Conservation (phyloP, 1,140 invertebrate species). For the Halesus radiatus region DNA sequence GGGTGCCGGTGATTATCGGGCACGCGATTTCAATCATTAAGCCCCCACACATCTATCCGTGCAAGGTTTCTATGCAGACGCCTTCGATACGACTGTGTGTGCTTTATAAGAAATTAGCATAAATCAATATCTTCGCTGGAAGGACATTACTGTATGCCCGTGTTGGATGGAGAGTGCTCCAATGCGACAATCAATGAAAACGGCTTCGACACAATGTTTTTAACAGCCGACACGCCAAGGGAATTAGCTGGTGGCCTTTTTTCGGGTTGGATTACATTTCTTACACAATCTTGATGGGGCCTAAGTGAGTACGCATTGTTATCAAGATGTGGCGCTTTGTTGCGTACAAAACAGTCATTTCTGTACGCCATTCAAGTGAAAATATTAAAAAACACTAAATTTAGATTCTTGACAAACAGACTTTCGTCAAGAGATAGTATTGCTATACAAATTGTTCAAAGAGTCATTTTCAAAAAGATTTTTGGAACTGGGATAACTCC, state of each 20-base stretch:
- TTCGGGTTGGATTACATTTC: slow-evolving; percentile 33
- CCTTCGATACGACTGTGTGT: slow-evolving; percentile 28
- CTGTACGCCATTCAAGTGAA: not conserved
- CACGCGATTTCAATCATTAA: slow-evolving; percentile 57
- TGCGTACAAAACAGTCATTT: slow-evolving; percentile 1
- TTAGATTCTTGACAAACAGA: too few relatives aligned
- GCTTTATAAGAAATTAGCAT: slow-evolving; percentile 52
- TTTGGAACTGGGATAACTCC: too few relatives aligned
- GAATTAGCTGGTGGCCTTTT: slow-evolving; percentile 13
- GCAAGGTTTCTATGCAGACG: slow-evolving; percentile 37
- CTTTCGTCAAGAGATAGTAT: too few relatives aligned
- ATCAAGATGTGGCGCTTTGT: slow-evolving; percentile 20
- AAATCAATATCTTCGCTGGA: slow-evolving; percentile 53
- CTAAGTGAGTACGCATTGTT: not conserved
- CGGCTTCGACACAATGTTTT: slow-evolving; percentile 19
- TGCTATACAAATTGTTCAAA: too few relatives aligned
- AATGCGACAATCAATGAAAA: slow-evolving; percentile 32
- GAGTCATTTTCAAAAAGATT: too few relatives aligned
- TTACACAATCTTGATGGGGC: slow-evolving; percentile 28
- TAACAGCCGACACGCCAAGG: not conserved
- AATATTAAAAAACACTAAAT: not conserved
- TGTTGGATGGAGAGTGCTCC: not conserved
- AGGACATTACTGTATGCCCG: slow-evolving; percentile 43
- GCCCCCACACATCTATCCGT: slow-evolving; percentile 20
- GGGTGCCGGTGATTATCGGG: slow-evolving; percentile 42